These are phyloP conservation scores for Xenentodon cancila DNA, from an alignment of 2,797 vertebrate genomes.

Conservation along the genomic window DNA sequence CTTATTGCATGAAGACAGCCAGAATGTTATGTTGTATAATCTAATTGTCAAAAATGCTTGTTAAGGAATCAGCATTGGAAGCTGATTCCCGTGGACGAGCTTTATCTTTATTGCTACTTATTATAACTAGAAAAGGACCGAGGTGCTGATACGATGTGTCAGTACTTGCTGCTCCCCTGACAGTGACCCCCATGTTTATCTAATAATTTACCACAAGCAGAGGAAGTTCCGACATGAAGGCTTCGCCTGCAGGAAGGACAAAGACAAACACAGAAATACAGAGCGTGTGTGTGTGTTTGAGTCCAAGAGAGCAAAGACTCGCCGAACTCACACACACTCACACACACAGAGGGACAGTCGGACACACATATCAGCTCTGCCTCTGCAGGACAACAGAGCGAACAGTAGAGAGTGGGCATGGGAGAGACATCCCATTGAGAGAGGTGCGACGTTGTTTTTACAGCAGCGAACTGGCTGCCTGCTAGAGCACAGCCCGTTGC, in stretches of 20 bases:
- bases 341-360: not conserved
- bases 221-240: slow-evolving; percentile 43
- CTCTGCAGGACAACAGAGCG: slow-evolving; percentile 1
- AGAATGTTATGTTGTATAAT: not conserved
- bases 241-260: slow-evolving; percentile 48
- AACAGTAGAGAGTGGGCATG: slow-evolving; percentile 14
- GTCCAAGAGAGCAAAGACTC: slow-evolving; percentile 2
- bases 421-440: slow-evolving; percentile 16
- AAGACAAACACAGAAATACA: slow-evolving; percentile 33
- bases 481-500: slow-evolving; percentile 35
- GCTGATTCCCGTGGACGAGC: not conserved
- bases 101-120: not conserved
- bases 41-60: not conserved
- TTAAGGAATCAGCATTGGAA: not conserved
- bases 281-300: not conserved
- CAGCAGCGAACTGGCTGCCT: slow-evolving; percentile 32
- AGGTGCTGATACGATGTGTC: slow-evolving; percentile 29
- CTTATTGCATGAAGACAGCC: not conserved
- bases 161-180: slow-evolving; percentile 17
- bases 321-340: slow-evolving; percentile 3
- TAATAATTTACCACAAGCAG: slow-evolving; percentile 55
- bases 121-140: not conserved
- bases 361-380: slow-evolving; percentile 4
- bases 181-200: slow-evolving; percentile 42
- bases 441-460: slow-evolving; percentile 25